Percentiles rank a stretch among this genome's conserved stretches.
phyloP scores from a whole-genome alignment of 2,797 vertebrate species.

The Pangasius krempfi region DNA sequence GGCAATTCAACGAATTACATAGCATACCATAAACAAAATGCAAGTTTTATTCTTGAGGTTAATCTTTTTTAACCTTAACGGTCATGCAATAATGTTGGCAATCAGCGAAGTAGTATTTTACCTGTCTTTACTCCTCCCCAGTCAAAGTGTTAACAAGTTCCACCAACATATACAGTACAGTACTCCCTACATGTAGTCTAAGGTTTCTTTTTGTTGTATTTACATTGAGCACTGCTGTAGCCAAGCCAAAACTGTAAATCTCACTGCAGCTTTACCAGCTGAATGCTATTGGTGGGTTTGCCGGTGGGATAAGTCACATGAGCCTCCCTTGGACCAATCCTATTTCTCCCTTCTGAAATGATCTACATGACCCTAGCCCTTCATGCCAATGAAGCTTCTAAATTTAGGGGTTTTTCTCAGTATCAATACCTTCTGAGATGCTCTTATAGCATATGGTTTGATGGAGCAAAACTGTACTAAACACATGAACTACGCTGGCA shows the following conservation, averaged over 20 bases:
- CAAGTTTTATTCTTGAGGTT: neutral
- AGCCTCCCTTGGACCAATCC: neutral
- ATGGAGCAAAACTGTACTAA: neutral
- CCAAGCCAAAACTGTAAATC: neutral
- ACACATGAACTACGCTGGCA: neutral
- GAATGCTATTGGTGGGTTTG: constrained; percentile 27
- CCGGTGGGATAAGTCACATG: neutral
- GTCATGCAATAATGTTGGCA: neutral
- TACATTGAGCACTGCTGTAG: constrained; percentile 28
- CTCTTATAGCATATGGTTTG: neutral
- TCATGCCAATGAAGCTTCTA: constrained; percentile 22
- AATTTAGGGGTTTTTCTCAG: constrained; percentile 28
- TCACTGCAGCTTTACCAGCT: neutral
- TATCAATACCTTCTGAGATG: neutral
- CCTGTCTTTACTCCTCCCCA: constrained; percentile 9
- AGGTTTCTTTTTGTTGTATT: constrained; percentile 11
- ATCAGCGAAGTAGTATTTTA: constrained; percentile 11
- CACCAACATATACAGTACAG: neutral
- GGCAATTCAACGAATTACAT: neutral
- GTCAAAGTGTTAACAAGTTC: neutral
- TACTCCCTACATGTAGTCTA: neutral
- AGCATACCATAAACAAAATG: too few species aligned
- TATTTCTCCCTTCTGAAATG: constrained; percentile 1
- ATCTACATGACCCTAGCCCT: neutral
- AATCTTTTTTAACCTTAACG: constrained; percentile 19